These are phyloP conservation scores for Erebia ligea DNA, from an alignment of 2,888 invertebrate species.

Conservation along the genomic window DNA sequence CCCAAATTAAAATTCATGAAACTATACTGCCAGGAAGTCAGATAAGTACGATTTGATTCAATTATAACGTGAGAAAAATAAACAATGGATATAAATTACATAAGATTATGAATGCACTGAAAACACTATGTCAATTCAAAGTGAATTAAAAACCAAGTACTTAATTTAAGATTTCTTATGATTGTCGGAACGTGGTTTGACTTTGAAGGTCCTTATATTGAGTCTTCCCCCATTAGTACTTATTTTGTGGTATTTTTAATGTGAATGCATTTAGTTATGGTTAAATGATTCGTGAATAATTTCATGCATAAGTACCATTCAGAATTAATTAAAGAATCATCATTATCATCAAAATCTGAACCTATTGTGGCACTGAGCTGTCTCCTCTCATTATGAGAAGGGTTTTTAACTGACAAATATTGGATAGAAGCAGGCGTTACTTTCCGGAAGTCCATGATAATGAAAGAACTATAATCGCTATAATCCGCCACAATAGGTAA, in stretches of 20 bases:
- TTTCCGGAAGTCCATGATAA: no score
- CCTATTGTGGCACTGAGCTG: no score
- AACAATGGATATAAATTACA: slow-evolving; percentile 25
- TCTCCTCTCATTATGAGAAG: no score
- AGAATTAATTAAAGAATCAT: background rate
- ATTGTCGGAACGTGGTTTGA: background rate
- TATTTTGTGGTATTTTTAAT: background rate
- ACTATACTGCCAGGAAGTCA: slow-evolving; percentile 27
- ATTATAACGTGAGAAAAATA: slow-evolving; percentile 33
- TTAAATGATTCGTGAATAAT: slow-evolving; percentile 4
- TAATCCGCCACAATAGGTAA: no score
- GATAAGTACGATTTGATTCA: slow-evolving; percentile 30
- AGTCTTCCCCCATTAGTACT: background rate
- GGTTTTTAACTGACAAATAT: no score
- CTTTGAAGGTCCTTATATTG: background rate
- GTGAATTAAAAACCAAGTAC: slow-evolving; percentile 4
- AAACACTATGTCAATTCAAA: slow-evolving; percentile 19
- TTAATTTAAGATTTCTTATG: slow-evolving; percentile 2
- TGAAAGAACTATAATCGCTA: no score
- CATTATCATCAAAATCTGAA: no score
- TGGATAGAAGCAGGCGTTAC: no score
- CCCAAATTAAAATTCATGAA: slow-evolving; percentile 26
- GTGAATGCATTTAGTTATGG: background rate
- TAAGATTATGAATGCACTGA: slow-evolving; percentile 9
- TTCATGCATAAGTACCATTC: background rate